phyloP scores from a whole-genome alignment of 2,888 invertebrate species.

The Rhagonycha fulva region DNA sequence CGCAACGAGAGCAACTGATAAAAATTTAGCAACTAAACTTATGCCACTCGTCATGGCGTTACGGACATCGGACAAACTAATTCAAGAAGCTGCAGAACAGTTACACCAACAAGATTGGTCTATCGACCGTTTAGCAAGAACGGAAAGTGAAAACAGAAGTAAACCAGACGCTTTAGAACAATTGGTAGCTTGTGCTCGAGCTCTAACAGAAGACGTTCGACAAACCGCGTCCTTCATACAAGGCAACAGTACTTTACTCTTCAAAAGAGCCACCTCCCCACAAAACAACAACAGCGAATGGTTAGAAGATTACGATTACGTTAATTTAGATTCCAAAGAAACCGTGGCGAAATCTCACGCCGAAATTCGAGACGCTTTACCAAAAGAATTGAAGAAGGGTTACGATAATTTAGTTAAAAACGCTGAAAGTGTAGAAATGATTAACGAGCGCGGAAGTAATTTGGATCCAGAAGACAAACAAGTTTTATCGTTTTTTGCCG shows the following conservation, averaged over 20 bases:
- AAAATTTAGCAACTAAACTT: conserved; percentile 71
- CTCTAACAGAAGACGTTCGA: conserved; percentile 86
- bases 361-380: conserved; percentile 73
- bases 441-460: conserved; percentile 57
- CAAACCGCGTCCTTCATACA: conserved; percentile 90
- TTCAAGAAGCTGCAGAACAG: conserved; percentile 76
- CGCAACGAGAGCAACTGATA: conserved; percentile 80
- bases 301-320: conserved; percentile 90
- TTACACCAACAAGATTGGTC: conserved; percentile 82
- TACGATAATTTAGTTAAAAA: conserved; percentile 77
- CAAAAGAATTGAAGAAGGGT: conserved; percentile 73
- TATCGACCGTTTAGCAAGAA: conserved; percentile 26
- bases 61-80: conserved; percentile 77
- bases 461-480: conserved; percentile 81
- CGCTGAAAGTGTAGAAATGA: conserved; percentile 67
- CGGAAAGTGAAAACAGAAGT: conserved; percentile 55
- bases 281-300: conserved; percentile 62
- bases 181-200: conserved; percentile 83
- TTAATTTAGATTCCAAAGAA: conserved; percentile 79
- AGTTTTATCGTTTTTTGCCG: conserved; percentile 84
- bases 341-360: conserved; percentile 72
- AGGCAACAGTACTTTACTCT: conserved; percentile 79
- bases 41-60: conserved; percentile 79
- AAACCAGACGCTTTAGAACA: conserved; percentile 86
- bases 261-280: conserved; percentile 63